These are phyloP conservation scores for Latheticus oryzae DNA, from an alignment of 2,888 invertebrate genomes.

Conservation along the genomic window DNA sequence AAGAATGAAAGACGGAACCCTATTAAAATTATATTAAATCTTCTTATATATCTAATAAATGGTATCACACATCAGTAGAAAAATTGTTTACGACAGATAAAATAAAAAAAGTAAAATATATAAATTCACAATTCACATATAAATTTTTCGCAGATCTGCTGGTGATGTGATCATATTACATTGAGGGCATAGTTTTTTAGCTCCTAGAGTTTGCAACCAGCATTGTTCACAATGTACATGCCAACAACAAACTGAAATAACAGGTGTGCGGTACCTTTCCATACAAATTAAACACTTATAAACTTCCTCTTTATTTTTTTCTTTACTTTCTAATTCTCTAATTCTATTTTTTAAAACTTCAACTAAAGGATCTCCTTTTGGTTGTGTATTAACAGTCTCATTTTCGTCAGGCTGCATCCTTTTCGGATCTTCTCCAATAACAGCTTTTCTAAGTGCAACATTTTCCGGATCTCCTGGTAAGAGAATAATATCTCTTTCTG, in stretches of 20 bases:
- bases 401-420: slow-evolving; percentile 34
- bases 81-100: background rate
- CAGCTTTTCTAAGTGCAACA: slow-evolving; percentile 69
- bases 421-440: slow-evolving; percentile 59
- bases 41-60: slow-evolving; percentile 1
- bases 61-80: slow-evolving; percentile 12
- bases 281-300: slow-evolving; percentile 92
- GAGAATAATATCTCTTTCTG: slow-evolving; percentile 76
- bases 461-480: slow-evolving; percentile 70
- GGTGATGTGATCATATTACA: slow-evolving; percentile 94
- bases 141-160: slow-evolving; percentile 86
- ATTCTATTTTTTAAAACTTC: slow-evolving; percentile 83
- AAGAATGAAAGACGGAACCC: background rate
- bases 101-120: too few species aligned
- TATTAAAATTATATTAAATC: slow-evolving; percentile 22
- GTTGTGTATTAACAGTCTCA: slow-evolving; percentile 27
- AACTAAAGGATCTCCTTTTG: slow-evolving; percentile 67
- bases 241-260: slow-evolving; percentile 96
- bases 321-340: slow-evolving; percentile 77
- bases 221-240: slow-evolving; percentile 94
- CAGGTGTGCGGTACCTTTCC: slow-evolving; percentile 85
- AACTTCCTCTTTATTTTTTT: slow-evolving; percentile 70
- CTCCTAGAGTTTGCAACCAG: slow-evolving; percentile 79
- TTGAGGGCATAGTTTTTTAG: slow-evolving; percentile 94
- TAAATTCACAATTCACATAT: slow-evolving; percentile 73